Evolutionary conservation across 1,140 invertebrate species (phyloP).

Genomic region (Bombus vancouverensis): DNA sequence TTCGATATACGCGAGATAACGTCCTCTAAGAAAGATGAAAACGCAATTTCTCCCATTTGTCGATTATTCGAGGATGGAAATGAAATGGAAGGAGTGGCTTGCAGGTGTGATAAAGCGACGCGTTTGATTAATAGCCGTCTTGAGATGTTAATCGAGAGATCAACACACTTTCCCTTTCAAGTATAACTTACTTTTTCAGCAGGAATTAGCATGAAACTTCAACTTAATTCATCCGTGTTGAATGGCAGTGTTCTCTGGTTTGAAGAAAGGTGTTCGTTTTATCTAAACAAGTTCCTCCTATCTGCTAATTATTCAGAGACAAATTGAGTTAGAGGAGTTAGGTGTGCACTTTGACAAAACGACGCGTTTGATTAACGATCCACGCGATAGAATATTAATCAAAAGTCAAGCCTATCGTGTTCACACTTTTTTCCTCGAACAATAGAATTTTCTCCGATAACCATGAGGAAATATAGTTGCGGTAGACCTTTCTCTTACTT

Average conservation of each 20-base stretch:
- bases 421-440: not conserved
- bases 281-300: not conserved
- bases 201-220: not conserved
- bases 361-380: constrained; percentile 1
- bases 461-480: too few relatives aligned
- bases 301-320: constrained; percentile 10
- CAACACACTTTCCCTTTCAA: not conserved
- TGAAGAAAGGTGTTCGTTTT: not conserved
- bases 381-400: not conserved
- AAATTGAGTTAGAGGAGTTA: constrained; percentile 5
- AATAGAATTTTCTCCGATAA: not conserved
- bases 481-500: too few relatives aligned
- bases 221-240: not conserved
- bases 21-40: not conserved
- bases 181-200: not conserved
- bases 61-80: not conserved
- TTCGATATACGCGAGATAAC: not conserved
- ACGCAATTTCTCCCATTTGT: not conserved
- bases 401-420: not conserved
- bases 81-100: not conserved
- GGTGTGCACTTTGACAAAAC: not conserved
- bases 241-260: not conserved
- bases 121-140: not conserved
- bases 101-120: not conserved
- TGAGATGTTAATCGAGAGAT: not conserved